Conservation (phyloP, 2,888 invertebrate species). For the Machimus rusticus region DNA sequence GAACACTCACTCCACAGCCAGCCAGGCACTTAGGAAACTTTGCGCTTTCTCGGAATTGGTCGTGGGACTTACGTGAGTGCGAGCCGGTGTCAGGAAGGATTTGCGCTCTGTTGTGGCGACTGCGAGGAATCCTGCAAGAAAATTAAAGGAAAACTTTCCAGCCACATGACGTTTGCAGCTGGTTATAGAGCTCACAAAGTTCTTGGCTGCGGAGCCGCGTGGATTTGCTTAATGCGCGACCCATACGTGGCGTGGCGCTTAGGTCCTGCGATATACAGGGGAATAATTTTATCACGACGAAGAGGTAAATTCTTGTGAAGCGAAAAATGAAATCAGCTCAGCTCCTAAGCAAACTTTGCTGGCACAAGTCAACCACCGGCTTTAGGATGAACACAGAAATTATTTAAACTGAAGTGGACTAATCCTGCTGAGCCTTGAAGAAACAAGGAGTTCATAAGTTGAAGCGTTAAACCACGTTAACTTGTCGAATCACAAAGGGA, state of each 20-base stretch:
- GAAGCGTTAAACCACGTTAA: not conserved
- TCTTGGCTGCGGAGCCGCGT: not conserved
- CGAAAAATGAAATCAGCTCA: not conserved
- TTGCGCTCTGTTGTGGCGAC: slow-evolving; percentile 17
- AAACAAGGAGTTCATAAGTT: not conserved
- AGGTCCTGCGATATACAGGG: not conserved
- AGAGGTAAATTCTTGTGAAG: not conserved
- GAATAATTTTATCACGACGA: not conserved
- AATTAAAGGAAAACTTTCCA: slow-evolving; percentile 18
- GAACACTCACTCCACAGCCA: not conserved
- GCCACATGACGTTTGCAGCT: not conserved
- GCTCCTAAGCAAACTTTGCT: not conserved
- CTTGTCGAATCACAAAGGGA: too few relatives aligned
- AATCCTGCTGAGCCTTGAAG: not conserved
- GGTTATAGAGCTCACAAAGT: not conserved
- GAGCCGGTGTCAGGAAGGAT: slow-evolving; percentile 13
- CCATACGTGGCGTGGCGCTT: not conserved
- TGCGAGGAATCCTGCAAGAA: not conserved
- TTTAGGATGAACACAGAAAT: not conserved
- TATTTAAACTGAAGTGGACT: not conserved
- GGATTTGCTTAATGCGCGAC: not conserved
- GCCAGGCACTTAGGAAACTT: not conserved
- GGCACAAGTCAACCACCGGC: not conserved
- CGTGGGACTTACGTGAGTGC: not conserved
- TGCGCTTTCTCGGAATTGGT: not conserved